These are phyloP conservation scores for Drosophila ambigua DNA, from an alignment of 1,140 invertebrate species.

Conservation along the genomic window DNA sequence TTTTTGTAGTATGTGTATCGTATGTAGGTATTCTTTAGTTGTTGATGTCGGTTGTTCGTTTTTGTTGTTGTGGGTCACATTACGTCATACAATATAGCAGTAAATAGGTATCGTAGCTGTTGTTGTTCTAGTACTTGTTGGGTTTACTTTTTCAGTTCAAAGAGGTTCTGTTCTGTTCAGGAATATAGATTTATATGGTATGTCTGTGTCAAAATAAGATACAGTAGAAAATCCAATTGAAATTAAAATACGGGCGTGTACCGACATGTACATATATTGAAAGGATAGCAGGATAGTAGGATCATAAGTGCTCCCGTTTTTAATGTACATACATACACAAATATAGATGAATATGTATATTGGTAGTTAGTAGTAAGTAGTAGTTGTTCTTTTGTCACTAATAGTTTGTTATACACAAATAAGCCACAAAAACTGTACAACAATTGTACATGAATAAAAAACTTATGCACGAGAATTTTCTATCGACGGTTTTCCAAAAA, in stretches of 20 bases:
- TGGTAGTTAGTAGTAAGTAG: constrained; percentile 32
- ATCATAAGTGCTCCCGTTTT: constrained; percentile 20
- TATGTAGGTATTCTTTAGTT: constrained; percentile 37
- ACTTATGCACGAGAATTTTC: constrained; percentile 69
- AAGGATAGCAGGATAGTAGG: constrained; percentile 20
- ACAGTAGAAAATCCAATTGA: constrained; percentile 12
- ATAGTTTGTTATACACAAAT: constrained; percentile 75
- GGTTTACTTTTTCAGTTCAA: constrained; percentile 45
- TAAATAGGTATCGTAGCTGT: constrained; percentile 79
- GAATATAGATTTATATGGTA: constrained; percentile 12
- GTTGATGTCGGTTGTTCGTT: constrained; percentile 44
- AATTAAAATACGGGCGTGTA: not conserved
- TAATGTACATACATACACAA: constrained; percentile 49
- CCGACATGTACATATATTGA: not conserved
- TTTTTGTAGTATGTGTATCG: constrained; percentile 31
- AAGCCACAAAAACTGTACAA: constrained; percentile 77
- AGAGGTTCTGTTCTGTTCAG: constrained; percentile 10
- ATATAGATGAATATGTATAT: constrained; percentile 40
- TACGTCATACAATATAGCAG: constrained; percentile 73
- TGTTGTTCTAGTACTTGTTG: constrained; percentile 39
- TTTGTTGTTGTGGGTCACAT: constrained; percentile 52
- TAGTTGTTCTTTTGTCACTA: constrained; percentile 48
- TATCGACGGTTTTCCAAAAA: constrained; percentile 75
- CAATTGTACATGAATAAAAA: constrained; percentile 68
- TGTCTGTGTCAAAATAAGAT: constrained; percentile 21